phyloP scores from a whole-genome alignment of 64 coral and sea anemone species.

The Montipora capricornis region DNA sequence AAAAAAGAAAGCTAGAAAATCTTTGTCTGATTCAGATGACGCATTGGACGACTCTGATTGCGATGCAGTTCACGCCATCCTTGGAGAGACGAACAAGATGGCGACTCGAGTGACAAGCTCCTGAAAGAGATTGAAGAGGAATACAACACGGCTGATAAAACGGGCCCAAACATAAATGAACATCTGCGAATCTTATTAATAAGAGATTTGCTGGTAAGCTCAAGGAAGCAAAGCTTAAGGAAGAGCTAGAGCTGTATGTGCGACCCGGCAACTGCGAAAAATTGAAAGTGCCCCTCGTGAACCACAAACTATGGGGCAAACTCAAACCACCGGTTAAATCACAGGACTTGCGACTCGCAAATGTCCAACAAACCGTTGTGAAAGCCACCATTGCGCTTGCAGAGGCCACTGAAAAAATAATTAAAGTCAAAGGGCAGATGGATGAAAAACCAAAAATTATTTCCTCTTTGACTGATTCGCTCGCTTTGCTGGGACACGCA shows the following conservation, averaged over 20 bases:
- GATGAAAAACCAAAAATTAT: too few relatives aligned
- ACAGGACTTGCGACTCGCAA: slow-evolving; percentile 45
- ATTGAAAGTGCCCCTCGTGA: slow-evolving; percentile 44
- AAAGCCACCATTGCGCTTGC: slow-evolving; percentile 21
- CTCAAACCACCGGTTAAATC: slow-evolving; percentile 49
- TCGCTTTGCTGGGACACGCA: too few relatives aligned
- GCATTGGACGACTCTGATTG: too few relatives aligned
- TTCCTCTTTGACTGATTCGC: too few relatives aligned
- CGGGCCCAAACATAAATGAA: slow-evolving; percentile 25
- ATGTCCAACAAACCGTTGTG: slow-evolving; percentile 52
- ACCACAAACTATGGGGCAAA: slow-evolving; percentile 71
- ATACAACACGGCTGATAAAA: background rate
- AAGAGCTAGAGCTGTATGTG: slow-evolving; percentile 56
- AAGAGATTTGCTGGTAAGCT: slow-evolving; percentile 58
- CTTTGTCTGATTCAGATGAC: too few relatives aligned
- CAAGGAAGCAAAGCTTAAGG: slow-evolving; percentile 48
- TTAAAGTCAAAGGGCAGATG: too few relatives aligned
- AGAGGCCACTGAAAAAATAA: background rate
- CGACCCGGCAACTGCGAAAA: slow-evolving; percentile 62
- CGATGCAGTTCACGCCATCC: too few relatives aligned
- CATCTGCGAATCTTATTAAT: slow-evolving; percentile 48
- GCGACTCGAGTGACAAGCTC: slow-evolving; percentile 43
- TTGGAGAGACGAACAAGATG: background rate
- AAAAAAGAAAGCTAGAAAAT: too few relatives aligned
- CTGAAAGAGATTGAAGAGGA: slow-evolving; percentile 57